Percentiles rank a stretch among this genome's conserved stretches.
Evolutionary conservation across 2,113 vertebrate genomes (phyloP).

Genomic region (Apus apus): DNA sequence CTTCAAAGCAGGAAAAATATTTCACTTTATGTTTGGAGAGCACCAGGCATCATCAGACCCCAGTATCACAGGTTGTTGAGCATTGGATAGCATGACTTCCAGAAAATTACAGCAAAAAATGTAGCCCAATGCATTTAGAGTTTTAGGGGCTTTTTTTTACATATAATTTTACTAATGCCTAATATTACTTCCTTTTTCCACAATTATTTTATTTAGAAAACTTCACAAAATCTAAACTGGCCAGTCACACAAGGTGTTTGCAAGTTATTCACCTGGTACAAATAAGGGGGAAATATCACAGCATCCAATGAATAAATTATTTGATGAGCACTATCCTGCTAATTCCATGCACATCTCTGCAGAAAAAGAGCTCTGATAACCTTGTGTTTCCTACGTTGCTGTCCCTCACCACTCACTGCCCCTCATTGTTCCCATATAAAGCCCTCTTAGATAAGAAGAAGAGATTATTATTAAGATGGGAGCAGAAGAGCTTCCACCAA

Average conservation of each 20-base stretch:
- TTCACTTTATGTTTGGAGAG: neutral
- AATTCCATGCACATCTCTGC: neutral
- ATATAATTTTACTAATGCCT: neutral
- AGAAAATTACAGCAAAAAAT: neutral
- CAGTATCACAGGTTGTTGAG: neutral
- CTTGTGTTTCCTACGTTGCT: slow-evolving; percentile 6
- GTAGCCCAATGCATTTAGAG: neutral
- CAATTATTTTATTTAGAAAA: neutral
- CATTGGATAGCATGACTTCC: neutral
- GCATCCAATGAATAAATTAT: neutral
- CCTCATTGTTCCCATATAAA: slow-evolving; percentile 8
- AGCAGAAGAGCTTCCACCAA: slow-evolving; percentile 18
- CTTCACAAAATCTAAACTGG: neutral
- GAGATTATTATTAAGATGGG: slow-evolving; percentile 70
- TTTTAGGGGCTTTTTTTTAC: neutral
- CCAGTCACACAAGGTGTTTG: neutral
- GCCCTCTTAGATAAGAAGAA: slow-evolving; percentile 43
- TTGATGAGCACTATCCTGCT: neutral
- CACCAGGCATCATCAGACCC: neutral
- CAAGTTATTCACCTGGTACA: neutral
- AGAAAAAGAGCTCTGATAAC: slow-evolving; percentile 6
- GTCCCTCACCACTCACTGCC: slow-evolving; percentile 7
- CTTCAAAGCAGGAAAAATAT: neutral
- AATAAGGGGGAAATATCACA: neutral
- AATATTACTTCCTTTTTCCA: neutral